Evolutionary conservation across 2,113 vertebrate genomes (phyloP).

Genomic region (sheep (Ovis aries)): ARS-UI_Ramb_v3.0 NC_056061.1:15308001-15308500

Average conservation of each 20-base stretch:
- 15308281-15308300: background rate
- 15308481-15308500: background rate
- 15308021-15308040: background rate
- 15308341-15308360: background rate
- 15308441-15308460: background rate
- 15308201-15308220: background rate
- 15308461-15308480: background rate
- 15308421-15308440: background rate
- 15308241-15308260: background rate
- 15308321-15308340: background rate
- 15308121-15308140: background rate
- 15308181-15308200: background rate
- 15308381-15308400: background rate
- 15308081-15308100: background rate
- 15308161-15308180: background rate
- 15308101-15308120: background rate
- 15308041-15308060: background rate
- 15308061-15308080: background rate
- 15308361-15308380: background rate
- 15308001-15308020: background rate
- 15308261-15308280: background rate
- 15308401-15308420: background rate
- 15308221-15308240: background rate
- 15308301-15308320: background rate
- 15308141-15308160: background rate